Evolutionary conservation across 2,888 invertebrate species (phyloP), one percentile per base, ranked within the genome.

Genomic region (Amblyteles armatorius): DNA sequence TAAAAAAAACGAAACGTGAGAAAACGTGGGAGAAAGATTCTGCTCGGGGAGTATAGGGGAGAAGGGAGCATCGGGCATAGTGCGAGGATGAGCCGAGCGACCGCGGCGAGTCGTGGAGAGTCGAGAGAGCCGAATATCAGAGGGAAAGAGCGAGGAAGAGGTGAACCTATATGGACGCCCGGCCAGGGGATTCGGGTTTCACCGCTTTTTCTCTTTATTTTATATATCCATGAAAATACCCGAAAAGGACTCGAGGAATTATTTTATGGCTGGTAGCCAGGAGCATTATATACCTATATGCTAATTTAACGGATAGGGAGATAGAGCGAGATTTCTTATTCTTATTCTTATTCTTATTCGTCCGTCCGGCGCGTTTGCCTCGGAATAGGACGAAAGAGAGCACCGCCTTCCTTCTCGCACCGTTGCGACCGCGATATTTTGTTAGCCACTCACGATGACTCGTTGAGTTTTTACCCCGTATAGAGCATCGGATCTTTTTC

Each of bases 261-360:
- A 86, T 84, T 87, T 87, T 86, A 87, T 86, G 86, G 82, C 86
- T 84, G 84, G 87, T 86, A 88, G 84, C 86, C 88, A 88, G 88
- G 87, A 89, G 88, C 89, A 89, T 91, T 91, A 90, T 85, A 82
- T 85, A 82, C 82, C 85, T 85, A 85, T 91, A 91, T 91, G 90
- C 88, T 90, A 91, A 91, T 91, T 89, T 89, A 87, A 89, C 88
- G 89, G 89, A 90, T 89, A 88, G 86, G 74, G 81, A 83, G 71
- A 81, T 83, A 86, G 80, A 81, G 81, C 82, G 71, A 63, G 79
- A 71, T 29, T 71, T 78, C 44, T 68, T 57, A 55, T 29, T 48
- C 52, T 29, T 57, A 19, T 11, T 73, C 52, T 71, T 57, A 19
- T 11, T 73, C 52, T 71, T 52, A 69, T 40, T 71, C 55, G 67